These are phyloP conservation scores for Tapera naevia DNA, from an alignment of 2,797 vertebrate species.

Conservation along the genomic window DNA sequence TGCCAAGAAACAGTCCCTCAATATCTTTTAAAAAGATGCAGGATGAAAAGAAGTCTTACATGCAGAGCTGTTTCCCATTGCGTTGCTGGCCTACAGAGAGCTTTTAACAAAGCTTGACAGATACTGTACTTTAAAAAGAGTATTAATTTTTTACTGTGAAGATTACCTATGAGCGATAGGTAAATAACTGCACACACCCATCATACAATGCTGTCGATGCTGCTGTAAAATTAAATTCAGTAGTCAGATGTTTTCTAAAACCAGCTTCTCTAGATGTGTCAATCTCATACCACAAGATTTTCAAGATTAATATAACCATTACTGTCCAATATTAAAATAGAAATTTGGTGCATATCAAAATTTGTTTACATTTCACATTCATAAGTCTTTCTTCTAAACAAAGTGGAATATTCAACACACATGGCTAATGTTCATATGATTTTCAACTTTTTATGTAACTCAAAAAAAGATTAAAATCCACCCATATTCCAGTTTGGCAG, in stretches of 20 bases:
- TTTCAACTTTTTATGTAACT: not conserved
- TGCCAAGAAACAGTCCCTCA: not conserved
- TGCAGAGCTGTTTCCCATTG: accelerated
- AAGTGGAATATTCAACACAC: not conserved
- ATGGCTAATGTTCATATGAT: not conserved
- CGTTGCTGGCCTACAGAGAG: not conserved
- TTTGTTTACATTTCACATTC: not conserved
- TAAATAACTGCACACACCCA: not conserved
- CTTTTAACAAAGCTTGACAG: slow-evolving; percentile 6
- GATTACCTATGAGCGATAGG: not conserved
- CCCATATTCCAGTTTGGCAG: not conserved
- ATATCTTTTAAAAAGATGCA: not conserved
- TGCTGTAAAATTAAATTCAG: not conserved
- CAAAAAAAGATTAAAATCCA: not conserved
- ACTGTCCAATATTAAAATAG: not conserved
- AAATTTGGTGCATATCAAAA: not conserved
- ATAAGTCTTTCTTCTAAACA: not conserved
- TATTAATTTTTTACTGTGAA: not conserved
- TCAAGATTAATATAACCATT: not conserved
- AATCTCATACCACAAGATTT: not conserved
- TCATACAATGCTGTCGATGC: not conserved
- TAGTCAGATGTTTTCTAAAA: not conserved
- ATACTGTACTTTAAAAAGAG: not conserved
- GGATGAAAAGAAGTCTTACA: not conserved
- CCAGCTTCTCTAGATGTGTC: not conserved